Evolutionary conservation across 2,888 invertebrate genomes (phyloP).

Genomic region (Meliscaeva auricollis): DNA sequence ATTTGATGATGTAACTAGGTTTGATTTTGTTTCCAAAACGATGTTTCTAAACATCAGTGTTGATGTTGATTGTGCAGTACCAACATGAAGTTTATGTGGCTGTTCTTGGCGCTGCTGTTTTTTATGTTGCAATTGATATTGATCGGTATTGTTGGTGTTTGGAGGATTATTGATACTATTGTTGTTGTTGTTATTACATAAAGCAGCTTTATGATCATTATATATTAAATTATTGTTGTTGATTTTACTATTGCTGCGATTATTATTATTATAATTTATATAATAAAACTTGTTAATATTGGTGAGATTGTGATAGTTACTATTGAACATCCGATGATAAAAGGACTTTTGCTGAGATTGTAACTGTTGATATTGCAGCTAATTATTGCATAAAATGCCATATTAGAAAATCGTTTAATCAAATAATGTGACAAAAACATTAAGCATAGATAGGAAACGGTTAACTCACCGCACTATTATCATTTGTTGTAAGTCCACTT

Average conservation of each 20-base stretch:
- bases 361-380: conserved; percentile 69
- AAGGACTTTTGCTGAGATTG: conserved; percentile 66
- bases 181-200: background rate
- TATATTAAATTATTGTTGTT: conserved; percentile 50
- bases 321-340: conserved; percentile 71
- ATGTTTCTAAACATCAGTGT: conserved; percentile 7
- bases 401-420: conserved; percentile 47
- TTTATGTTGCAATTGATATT: conserved; percentile 1
- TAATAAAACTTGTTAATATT: conserved; percentile 47
- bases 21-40: background rate
- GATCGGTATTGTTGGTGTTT: background rate
- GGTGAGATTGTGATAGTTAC: conserved; percentile 70
- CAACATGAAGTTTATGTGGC: conserved; percentile 22
- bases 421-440: conserved; percentile 22
- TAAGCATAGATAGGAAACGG: conserved; percentile 39
- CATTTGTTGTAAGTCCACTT: conserved; percentile 74
- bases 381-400: conserved; percentile 43
- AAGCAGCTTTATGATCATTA: background rate
- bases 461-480: conserved; percentile 67
- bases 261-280: conserved; percentile 36
- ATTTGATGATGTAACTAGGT: conserved; percentile 28
- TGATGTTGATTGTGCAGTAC: conserved; percentile 22
- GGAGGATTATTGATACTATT: background rate
- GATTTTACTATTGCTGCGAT: conserved; percentile 63
- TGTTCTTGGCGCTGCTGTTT: conserved; percentile 14